A percentile compares a stretch with the other conserved stretches of the same genome.
phyloP scores from a whole-genome alignment of 2,888 invertebrate species.

The Ctena decussata region DNA sequence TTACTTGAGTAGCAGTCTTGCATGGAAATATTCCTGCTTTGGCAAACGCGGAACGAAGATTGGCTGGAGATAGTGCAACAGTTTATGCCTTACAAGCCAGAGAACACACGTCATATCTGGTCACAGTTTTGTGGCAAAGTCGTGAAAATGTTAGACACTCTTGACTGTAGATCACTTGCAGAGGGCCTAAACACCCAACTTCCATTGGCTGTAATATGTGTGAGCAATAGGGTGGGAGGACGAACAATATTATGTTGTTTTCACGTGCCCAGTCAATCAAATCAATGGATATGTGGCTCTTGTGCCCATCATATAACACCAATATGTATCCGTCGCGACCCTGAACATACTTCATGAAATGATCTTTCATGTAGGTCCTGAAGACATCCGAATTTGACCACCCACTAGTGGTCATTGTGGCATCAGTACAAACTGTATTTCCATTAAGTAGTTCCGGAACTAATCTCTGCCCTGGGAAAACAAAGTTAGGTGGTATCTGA shows the following conservation, averaged over 20 bases:
- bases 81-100: background rate
- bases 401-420: slow-evolving; percentile 11
- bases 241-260: too few relatives aligned
- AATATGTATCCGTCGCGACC: too few relatives aligned
- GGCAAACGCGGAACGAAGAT: background rate
- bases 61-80: background rate
- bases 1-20: background rate
- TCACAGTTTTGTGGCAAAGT: background rate
- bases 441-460: slow-evolving; percentile 22
- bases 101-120: background rate
- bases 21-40: background rate
- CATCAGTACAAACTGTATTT: slow-evolving; percentile 9
- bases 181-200: too few relatives aligned
- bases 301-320: too few relatives aligned
- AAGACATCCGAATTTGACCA: too few relatives aligned
- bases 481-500: slow-evolving; percentile 38
- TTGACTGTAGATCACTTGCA: too few relatives aligned
- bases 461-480: slow-evolving; percentile 39
- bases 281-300: too few relatives aligned
- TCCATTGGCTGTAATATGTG: background rate
- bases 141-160: background rate
- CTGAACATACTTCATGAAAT: too few relatives aligned
- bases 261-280: too few relatives aligned
- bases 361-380: too few relatives aligned
- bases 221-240: background rate